These are phyloP conservation scores for Rallus limicola DNA, from an alignment of 2,113 vertebrate genomes.

Conservation along the genomic window DNA sequence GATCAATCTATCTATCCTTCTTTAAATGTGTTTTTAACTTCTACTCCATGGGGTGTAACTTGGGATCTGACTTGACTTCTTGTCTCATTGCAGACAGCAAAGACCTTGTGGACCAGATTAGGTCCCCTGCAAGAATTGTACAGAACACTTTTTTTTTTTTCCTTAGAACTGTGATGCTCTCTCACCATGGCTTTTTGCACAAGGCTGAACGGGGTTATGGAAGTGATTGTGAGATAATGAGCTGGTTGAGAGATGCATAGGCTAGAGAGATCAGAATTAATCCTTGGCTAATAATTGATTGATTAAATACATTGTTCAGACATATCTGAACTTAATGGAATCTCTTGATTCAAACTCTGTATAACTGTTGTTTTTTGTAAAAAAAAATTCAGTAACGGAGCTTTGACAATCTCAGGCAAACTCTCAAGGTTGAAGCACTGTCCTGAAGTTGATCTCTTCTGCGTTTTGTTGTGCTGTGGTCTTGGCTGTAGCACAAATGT, in stretches of 20 bases:
- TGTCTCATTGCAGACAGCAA: neutral
- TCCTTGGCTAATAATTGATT: neutral
- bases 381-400: neutral
- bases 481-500: neutral
- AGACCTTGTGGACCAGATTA: neutral
- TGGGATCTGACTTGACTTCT: neutral
- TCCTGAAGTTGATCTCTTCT: neutral
- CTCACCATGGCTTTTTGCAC: neutral
- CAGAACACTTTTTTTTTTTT: neutral
- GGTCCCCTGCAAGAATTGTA: neutral
- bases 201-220: neutral
- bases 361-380: neutral
- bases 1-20: too few relatives aligned
- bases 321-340: neutral
- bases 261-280: neutral
- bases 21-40: neutral
- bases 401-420: neutral
- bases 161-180: neutral
- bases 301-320: neutral
- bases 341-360: neutral
- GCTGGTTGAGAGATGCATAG: neutral
- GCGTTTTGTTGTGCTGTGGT: neutral
- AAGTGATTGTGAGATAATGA: neutral
- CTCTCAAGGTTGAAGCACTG: neutral
- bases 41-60: neutral